These are phyloP conservation scores for Serripes groenlandicus DNA, from an alignment of 2,888 invertebrate species.

Conservation along the genomic window DNA sequence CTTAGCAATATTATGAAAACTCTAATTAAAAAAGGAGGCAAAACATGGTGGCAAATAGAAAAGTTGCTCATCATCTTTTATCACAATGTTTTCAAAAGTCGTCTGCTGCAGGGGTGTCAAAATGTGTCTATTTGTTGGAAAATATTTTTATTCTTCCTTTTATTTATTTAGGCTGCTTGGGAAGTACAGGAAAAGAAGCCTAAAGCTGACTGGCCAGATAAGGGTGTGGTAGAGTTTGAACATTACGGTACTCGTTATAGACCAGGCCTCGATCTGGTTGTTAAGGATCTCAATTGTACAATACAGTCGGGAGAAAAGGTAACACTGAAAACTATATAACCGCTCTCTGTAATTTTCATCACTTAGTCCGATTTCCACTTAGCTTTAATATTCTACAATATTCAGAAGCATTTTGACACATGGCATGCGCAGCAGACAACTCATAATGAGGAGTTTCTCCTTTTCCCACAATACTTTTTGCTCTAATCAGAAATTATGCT, in stretches of 20 bases:
- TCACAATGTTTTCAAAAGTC: neutral
- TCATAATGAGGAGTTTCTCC: neutral
- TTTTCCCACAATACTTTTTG: neutral
- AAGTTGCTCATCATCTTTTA: neutral
- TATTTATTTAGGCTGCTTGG: slow-evolving; percentile 76
- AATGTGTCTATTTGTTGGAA: neutral
- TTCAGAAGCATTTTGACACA: neutral
- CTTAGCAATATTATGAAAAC: too few relatives aligned
- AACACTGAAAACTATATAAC: too few relatives aligned
- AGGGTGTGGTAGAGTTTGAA: slow-evolving; percentile 81
- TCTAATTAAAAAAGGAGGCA: too few relatives aligned
- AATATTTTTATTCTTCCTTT: neutral
- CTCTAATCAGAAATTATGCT: too few relatives aligned
- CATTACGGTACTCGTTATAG: slow-evolving; percentile 83
- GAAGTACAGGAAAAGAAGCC: slow-evolving; percentile 75
- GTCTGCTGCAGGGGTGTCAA: neutral
- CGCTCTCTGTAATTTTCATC: neutral
- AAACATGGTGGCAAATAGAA: slow-evolving; percentile 3
- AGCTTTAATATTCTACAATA: neutral
- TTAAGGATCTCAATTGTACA: slow-evolving; percentile 79
- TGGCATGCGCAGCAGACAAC: neutral
- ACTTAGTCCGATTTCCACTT: neutral
- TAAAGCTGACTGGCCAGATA: slow-evolving; percentile 79
- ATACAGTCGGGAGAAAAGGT: slow-evolving; percentile 84
- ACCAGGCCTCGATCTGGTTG: slow-evolving; percentile 83